Base-by-base conservation (phyloP, 2,113 vertebrate species). In the Hemicordylus capensis region DNA sequence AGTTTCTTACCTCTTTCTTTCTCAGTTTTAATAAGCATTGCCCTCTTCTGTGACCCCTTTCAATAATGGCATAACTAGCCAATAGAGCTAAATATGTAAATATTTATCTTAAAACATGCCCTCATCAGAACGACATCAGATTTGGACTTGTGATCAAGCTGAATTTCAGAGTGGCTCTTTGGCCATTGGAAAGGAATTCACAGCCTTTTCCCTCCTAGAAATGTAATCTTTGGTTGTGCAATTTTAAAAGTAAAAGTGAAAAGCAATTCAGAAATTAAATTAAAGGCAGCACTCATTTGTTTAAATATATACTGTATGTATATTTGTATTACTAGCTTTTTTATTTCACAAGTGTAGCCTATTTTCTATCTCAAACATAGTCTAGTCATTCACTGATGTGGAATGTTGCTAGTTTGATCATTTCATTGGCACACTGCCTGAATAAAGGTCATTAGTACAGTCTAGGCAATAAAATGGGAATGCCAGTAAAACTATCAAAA, bases 1-100 rank as follows among this genome's bases (percentile, higher is more conserved):
- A 95, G 90, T 91, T 95, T 93, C 93, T 90, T 91, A 85, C 88
- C 90, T 92, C 88, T 89, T 42, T 75, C 61, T 88, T 87, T 75
- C 72, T 94, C 93, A 86, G 90, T 93, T 93, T 89, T 95, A 95
- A 92, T 95, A 95, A 95, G 90, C 85, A 89, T 61, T 95, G 93
- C 92, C 94, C 92, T 93, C 89, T 93, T 39, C 87, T 28, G 63
- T 93, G 93, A 96, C 92, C 93, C 93, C 87, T 92, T 92, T 89
- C 89, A 92, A 87, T 90, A 91, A 91, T 46, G 7, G 80, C 76
- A 86, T 93, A 94, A 90, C 89, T 9, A 80, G 90, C 90, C 88
- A 93, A 78, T 86, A 92, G 89, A 93, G 85, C 77, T 88, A 94
- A 94, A 91, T 91, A 93, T 92, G 91, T 87, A 94, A 92, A 94